Conservation (phyloP, 2,113 vertebrate genomes). For the Cebus imitator region DNA sequence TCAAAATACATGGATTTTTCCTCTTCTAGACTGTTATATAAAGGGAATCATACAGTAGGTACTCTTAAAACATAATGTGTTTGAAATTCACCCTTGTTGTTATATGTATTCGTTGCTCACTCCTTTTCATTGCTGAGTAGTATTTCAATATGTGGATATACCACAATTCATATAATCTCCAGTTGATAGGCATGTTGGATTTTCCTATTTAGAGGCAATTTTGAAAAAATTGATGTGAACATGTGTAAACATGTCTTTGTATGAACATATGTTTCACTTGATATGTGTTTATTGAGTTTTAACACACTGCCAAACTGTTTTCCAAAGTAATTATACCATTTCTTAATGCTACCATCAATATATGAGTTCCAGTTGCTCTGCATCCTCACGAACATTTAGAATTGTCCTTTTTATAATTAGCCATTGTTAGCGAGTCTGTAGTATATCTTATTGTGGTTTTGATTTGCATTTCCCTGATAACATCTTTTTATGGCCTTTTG, state of each 20-base stretch:
- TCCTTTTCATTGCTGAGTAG: background rate
- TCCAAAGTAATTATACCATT: background rate
- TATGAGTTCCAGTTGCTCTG: background rate
- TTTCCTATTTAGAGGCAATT: background rate
- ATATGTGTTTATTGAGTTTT: background rate
- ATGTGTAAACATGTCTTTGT: background rate
- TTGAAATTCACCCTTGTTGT: background rate
- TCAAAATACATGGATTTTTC: background rate
- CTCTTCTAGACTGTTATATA: background rate
- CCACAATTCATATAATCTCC: background rate
- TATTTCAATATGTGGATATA: background rate
- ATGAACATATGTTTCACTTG: background rate
- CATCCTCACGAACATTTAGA: background rate
- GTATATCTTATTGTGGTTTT: background rate
- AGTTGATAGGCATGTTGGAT: background rate
- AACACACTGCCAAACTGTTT: background rate
- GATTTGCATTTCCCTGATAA: background rate
- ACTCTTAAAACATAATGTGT: background rate
- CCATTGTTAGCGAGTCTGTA: background rate
- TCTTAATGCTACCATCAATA: background rate
- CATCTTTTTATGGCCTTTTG: background rate
- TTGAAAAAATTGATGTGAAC: background rate
- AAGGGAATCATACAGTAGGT: background rate
- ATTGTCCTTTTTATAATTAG: background rate
- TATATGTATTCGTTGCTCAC: background rate